A percentile compares a stretch with the other conserved stretches of the same genome.
Evolutionary conservation across 2,888 invertebrate genomes (phyloP).

Genomic region (Lasioglossum lativentre): DNA sequence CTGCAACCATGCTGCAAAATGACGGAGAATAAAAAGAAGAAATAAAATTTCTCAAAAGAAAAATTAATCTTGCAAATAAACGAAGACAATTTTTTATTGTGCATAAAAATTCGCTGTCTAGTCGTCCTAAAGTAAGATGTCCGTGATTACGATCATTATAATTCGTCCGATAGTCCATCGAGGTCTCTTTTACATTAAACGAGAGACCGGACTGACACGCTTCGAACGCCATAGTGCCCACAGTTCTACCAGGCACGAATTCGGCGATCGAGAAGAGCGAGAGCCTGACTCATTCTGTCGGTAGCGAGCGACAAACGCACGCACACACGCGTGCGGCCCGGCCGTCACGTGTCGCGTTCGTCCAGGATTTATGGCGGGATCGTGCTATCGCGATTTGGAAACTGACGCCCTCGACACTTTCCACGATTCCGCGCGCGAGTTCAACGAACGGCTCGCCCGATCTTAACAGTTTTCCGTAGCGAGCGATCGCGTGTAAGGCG

Average conservation of each 20-base stretch:
- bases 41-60: too few species aligned
- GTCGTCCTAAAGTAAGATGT: too few species aligned
- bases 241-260: not conserved
- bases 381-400: constrained; percentile 46
- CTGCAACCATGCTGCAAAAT: not conserved
- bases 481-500: constrained; percentile 30
- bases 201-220: not conserved
- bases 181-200: not conserved
- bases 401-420: constrained; percentile 54
- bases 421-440: constrained; percentile 45
- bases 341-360: constrained; percentile 23
- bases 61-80: too few species aligned
- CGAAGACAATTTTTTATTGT: too few species aligned
- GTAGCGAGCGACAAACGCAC: constrained; percentile 33
- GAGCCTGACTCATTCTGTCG: constrained; percentile 22
- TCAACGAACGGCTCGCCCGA: constrained; percentile 34
- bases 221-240: not conserved
- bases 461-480: constrained; percentile 28
- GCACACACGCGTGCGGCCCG: constrained; percentile 16
- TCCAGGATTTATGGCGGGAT: constrained; percentile 42
- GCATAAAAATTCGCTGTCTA: too few species aligned
- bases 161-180: too few species aligned
- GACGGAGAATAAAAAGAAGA: too few species aligned
- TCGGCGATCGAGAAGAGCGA: not conserved
- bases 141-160: too few species aligned